Percentiles rank a stretch among this genome's conserved stretches.
These are phyloP conservation scores for Caenorhabditis becei DNA, from an alignment of 2,888 invertebrate species.

Conservation along the genomic window DNA sequence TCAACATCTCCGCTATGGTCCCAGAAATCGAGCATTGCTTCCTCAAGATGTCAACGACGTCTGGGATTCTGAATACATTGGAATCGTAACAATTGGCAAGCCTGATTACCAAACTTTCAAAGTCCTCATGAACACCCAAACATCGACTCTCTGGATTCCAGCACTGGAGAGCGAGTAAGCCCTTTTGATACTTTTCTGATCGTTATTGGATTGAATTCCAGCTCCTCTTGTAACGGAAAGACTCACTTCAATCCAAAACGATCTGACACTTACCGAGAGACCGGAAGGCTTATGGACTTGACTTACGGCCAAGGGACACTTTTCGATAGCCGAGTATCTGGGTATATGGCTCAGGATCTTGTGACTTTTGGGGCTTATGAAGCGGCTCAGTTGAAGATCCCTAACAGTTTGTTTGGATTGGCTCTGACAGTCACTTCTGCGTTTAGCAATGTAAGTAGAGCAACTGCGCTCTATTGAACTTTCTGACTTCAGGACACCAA, in stretches of 20 bases:
- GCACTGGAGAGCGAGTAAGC: conserved; percentile 33
- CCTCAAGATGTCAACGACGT: conserved; percentile 36
- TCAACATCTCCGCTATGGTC: not conserved
- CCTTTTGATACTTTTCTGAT: not conserved
- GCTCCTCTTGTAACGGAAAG: conserved; percentile 37
- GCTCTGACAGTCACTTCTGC: conserved; percentile 6
- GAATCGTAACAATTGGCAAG: conserved; percentile 44
- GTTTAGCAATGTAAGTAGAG: conserved; percentile 15
- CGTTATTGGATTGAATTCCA: not conserved
- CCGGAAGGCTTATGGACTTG: conserved; percentile 15
- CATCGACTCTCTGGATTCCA: conserved; percentile 40
- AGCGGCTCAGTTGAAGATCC: conserved; percentile 27
- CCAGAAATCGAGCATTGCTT: not conserved
- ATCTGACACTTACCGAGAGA: conserved; percentile 26
- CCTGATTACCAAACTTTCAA: conserved; percentile 48
- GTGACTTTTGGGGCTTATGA: conserved; percentile 38
- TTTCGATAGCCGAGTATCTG: conserved; percentile 15
- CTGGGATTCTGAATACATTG: conserved; percentile 44
- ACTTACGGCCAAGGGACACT: conserved; percentile 34
- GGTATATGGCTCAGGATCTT: conserved; percentile 44
- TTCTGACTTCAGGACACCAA: conserved; percentile 24
- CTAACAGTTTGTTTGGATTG: conserved; percentile 34
- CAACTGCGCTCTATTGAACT: conserved; percentile 12
- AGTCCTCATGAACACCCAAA: conserved; percentile 25
- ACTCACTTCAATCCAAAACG: conserved; percentile 17